Evolutionary conservation across 2,888 invertebrate species (phyloP), one percentile per base, ranked within the genome.

Genomic region (Dasypolia templi): DNA sequence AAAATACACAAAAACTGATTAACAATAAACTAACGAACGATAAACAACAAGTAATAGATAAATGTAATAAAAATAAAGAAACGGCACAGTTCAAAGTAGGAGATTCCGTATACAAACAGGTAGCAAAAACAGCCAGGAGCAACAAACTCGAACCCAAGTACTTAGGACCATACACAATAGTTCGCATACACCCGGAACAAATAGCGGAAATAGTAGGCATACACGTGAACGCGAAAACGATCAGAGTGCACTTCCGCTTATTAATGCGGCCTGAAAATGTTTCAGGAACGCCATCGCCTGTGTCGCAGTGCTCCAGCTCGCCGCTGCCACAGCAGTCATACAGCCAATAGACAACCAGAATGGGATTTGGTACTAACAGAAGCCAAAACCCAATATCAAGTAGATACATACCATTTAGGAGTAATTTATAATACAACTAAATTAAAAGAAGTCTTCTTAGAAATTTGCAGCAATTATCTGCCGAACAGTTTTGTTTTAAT

Each of bases 171-270:
- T n/a, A n/a, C n/a, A n/a, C n/a, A n/a, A n/a, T n/a, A n/a, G n/a
- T n/a, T n/a, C n/a, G n/a, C n/a, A 63, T 89, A 66, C 87, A 89
- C n/a, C 87, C 87, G 0, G 81, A 87, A 46, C 83, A 88, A 55
- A 82, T 83, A 19, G 85, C 85, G 0, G 86, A 89, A 68, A 89
- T 88, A 35, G 73, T 89, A 81, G 86, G 86, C 19, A 89, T 86
- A 29, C 84, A 88, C 12, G 76, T 84, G 2, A 88, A 88, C 65
- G 79, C 88, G 1, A 87, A 88, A 75, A 73, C 86, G 2, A 86
- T 87, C 3, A 76, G 86, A 65, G 86, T 87, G 14, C 87, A 86
- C 59, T 88, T 86, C 42, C 67, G 81, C 11, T 71, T 89, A 79
- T 51, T 86, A 80, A 83, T 86, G 68, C 79, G 85, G 0, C 84